Percentiles rank a stretch among this genome's conserved stretches.
phyloP scores from a whole-genome alignment of 2,888 invertebrate genomes.

The Timandra comae region DNA sequence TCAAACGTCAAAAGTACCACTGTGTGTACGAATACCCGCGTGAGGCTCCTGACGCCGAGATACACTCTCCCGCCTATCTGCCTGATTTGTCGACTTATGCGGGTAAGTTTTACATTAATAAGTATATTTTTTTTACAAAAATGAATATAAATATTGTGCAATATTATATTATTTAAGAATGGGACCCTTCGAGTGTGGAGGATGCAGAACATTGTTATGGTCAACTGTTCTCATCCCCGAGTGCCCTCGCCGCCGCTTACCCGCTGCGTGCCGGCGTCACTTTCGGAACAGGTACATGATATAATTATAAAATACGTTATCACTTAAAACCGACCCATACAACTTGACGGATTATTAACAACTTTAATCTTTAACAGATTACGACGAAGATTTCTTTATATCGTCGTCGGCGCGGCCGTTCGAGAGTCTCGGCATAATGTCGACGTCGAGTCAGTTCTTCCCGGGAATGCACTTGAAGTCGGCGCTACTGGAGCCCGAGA shows the following conservation, averaged over 20 bases:
- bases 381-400: conserved; percentile 84
- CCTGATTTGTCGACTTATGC: conserved; percentile 75
- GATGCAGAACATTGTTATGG: conserved; percentile 67
- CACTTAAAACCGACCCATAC: too few species aligned
- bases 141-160: too few species aligned
- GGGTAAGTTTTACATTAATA: too few species aligned
- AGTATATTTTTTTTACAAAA: too few species aligned
- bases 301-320: too few species aligned
- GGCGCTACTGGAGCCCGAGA: conserved; percentile 36
- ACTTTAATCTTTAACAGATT: conserved; percentile 42
- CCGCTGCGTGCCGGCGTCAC: conserved; percentile 53
- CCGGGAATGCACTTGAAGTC: conserved; percentile 75
- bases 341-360: too few species aligned
- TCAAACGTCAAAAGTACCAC: conserved; percentile 89
- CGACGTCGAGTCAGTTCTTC: conserved; percentile 82
- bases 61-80: conserved; percentile 50
- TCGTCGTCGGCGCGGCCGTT: conserved; percentile 85
- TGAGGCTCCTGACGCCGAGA: conserved; percentile 73
- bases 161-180: conserved; percentile 53
- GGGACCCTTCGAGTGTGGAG: conserved; percentile 59
- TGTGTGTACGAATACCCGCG: conserved; percentile 90
- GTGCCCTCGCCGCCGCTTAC: conserved; percentile 51
- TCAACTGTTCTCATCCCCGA: conserved; percentile 55
- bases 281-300: conserved; percentile 54
- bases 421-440: conserved; percentile 75